Evolutionary conservation across 2,797 vertebrate species (phyloP).

Genomic region (Aulostomus chinensis): DNA sequence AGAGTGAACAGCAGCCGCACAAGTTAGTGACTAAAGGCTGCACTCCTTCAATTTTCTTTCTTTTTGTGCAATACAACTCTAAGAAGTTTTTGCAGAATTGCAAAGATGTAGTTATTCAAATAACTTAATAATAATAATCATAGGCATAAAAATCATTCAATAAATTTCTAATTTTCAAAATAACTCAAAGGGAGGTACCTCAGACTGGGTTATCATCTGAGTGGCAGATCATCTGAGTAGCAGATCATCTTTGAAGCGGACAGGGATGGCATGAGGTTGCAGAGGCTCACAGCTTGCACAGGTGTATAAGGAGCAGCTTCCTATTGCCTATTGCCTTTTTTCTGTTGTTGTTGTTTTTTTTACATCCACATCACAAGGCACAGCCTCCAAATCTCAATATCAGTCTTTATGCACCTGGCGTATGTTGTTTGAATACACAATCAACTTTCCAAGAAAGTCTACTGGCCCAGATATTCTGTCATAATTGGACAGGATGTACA

Average conservation of each 20-base stretch:
- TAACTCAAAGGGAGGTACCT: slow-evolving; percentile 12
- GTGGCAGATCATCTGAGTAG: slow-evolving; percentile 17
- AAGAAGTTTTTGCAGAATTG: too few relatives aligned
- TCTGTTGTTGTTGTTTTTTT: too few relatives aligned
- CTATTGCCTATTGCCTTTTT: too few relatives aligned
- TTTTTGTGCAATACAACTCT: slow-evolving; percentile 34
- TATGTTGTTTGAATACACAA: slow-evolving; percentile 24
- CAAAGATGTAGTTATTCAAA: slow-evolving; percentile 39
- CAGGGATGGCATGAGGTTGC: slow-evolving; percentile 2
- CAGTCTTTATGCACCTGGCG: slow-evolving; percentile 32
- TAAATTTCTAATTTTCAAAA: too few relatives aligned
- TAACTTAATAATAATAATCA: slow-evolving; percentile 25
- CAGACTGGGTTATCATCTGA: slow-evolving; percentile 2
- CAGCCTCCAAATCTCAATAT: slow-evolving; percentile 42
- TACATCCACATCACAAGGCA: slow-evolving; percentile 56
- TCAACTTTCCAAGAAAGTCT: slow-evolving; percentile 24
- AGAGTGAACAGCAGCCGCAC: slow-evolving; percentile 46
- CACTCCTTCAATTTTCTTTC: slow-evolving; percentile 3
- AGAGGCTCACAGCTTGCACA: slow-evolving; percentile 9
- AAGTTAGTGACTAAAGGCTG: slow-evolving; percentile 28
- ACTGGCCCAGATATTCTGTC: slow-evolving; percentile 33
- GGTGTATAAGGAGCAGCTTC: slow-evolving; percentile 21
- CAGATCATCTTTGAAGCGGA: slow-evolving; percentile 19
- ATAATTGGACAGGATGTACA: slow-evolving; percentile 47
- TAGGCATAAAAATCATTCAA: too few relatives aligned